These are phyloP conservation scores for Grus americana DNA, from an alignment of 2,113 vertebrate species.

Conservation along the genomic window DNA sequence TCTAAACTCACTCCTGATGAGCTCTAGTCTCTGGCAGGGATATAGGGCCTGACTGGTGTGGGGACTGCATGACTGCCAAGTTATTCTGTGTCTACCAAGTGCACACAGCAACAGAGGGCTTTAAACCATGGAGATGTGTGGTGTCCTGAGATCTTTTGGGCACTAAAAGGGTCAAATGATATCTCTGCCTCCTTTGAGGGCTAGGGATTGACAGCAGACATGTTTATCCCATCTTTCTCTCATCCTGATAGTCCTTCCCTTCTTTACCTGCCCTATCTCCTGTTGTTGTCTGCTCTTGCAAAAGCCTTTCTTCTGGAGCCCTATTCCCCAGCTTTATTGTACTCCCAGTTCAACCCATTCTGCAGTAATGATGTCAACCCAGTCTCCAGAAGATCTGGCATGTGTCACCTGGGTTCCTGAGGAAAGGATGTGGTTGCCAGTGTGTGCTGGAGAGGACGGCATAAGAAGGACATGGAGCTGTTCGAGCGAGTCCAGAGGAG, in stretches of 20 bases:
- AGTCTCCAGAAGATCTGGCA: background rate
- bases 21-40: background rate
- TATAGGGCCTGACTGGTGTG: rapidly evolving
- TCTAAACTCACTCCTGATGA: background rate
- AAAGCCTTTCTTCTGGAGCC: background rate
- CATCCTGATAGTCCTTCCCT: background rate
- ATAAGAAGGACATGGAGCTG: too few species aligned
- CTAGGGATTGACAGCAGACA: too few species aligned
- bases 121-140: background rate
- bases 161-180: background rate
- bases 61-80: background rate
- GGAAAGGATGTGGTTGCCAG: background rate
- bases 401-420: rapidly evolving
- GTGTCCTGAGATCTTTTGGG: background rate
- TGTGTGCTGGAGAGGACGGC: background rate
- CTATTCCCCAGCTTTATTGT: background rate
- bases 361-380: too few species aligned
- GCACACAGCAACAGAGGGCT: background rate
- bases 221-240: background rate
- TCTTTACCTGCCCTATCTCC: background rate
- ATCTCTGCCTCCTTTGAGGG: background rate
- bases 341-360: background rate
- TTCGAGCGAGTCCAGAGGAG: too few species aligned
- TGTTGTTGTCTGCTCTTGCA: background rate
- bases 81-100: background rate